Evolutionary conservation across 2,113 vertebrate genomes (phyloP).

Genomic region (Albula goreensis): DNA sequence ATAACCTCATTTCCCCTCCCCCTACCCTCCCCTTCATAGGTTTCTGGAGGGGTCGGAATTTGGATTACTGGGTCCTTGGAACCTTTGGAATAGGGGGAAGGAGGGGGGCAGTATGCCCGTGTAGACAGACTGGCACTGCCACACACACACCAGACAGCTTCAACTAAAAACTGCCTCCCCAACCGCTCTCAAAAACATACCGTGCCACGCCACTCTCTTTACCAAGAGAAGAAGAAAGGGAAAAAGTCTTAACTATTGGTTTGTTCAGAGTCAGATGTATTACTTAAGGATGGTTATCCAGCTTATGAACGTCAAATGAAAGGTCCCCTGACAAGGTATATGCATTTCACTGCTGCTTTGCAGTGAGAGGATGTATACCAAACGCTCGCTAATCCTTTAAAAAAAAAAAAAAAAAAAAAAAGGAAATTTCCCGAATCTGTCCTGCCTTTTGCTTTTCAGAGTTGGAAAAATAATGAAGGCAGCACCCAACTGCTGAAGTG

Average conservation of each 20-base stretch:
- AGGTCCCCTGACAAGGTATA: not conserved
- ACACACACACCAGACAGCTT: not conserved
- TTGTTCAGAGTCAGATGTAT: constrained; percentile 15
- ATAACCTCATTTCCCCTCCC: constrained; percentile 45
- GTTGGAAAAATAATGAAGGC: not conserved
- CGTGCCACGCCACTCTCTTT: not conserved
- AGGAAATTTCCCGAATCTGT: not conserved
- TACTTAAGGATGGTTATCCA: not conserved
- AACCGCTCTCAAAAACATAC: not conserved
- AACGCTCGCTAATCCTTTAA: not conserved
- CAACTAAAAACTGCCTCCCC: not conserved
- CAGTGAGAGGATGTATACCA: not conserved
- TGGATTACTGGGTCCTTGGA: not conserved
- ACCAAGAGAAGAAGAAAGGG: not conserved
- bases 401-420: not conserved
- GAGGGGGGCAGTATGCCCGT: not conserved
- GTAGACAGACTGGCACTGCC: not conserved
- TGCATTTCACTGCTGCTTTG: not conserved
- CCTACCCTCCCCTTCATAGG: constrained; percentile 20
- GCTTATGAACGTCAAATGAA: constrained; percentile 9
- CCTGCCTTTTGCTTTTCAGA: not conserved
- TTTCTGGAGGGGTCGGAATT: constrained; percentile 15
- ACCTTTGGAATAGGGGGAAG: not conserved
- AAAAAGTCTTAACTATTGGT: not conserved
- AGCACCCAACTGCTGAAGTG: not conserved